Percentiles rank a stretch among this genome's conserved stretches.
Conservation (phyloP, 2,888 invertebrate genomes). For the Melikaiella ostensackeni region DNA sequence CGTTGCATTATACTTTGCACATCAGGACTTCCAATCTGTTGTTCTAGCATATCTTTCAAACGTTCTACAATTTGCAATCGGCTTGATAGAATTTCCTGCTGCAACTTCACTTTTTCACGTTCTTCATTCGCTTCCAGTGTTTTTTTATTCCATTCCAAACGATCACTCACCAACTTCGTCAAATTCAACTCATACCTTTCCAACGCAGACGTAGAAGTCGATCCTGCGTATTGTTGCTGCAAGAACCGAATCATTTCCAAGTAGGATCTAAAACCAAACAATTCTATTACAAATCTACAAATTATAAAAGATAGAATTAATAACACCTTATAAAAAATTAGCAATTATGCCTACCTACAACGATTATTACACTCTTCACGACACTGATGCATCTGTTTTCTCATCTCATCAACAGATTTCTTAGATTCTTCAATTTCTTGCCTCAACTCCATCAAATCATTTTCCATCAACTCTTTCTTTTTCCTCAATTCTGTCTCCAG, state of each 20-base stretch:
- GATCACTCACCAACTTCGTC: slow-evolving; percentile 56
- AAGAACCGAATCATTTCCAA: slow-evolving; percentile 66
- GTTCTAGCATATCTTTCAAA: slow-evolving; percentile 70
- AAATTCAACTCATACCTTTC: slow-evolving; percentile 60
- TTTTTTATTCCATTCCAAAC: slow-evolving; percentile 56
- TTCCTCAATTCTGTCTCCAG: slow-evolving; percentile 78
- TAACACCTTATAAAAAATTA: not conserved
- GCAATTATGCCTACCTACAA: slow-evolving; percentile 58
- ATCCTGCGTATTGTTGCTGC: slow-evolving; percentile 69
- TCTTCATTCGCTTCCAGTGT: slow-evolving; percentile 59
- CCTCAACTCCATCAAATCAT: slow-evolving; percentile 78
- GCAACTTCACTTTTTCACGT: slow-evolving; percentile 59
- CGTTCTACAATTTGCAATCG: slow-evolving; percentile 70
- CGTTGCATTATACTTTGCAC: slow-evolving; percentile 66
- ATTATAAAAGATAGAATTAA: too few species aligned
- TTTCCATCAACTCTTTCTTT: slow-evolving; percentile 79
- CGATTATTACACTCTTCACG: slow-evolving; percentile 63
- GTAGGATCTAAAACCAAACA: slow-evolving; percentile 59
- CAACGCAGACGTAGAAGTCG: slow-evolving; percentile 65
- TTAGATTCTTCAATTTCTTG: slow-evolving; percentile 74
- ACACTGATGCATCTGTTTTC: slow-evolving; percentile 57
- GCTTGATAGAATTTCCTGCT: slow-evolving; percentile 65
- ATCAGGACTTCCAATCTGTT: slow-evolving; percentile 67
- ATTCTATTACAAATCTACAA: not conserved
- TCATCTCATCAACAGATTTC: slow-evolving; percentile 48